A percentile compares a stretch with the other conserved stretches of the same genome.
Evolutionary conservation across 2,113 vertebrate genomes (phyloP).

Genomic region (Hippolais icterina): DNA sequence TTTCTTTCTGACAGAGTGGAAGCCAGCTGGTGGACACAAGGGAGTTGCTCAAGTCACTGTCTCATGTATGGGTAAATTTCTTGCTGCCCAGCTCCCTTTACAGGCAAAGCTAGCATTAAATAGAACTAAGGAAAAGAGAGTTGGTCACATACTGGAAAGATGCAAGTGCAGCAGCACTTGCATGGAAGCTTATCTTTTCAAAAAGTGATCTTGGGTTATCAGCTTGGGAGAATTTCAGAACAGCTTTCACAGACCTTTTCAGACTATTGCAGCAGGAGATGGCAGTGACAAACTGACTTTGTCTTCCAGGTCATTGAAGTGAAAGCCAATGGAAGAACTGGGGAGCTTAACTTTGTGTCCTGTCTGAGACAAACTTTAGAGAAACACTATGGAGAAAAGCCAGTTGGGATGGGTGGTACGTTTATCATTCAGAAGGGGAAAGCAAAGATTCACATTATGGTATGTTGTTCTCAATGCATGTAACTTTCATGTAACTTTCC

Average conservation of each 20-base stretch:
- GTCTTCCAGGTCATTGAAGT: slow-evolving; percentile 88
- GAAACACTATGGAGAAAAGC: slow-evolving; percentile 84
- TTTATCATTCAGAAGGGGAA: slow-evolving; percentile 93
- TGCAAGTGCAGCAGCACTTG: neutral
- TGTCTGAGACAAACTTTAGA: slow-evolving; percentile 87
- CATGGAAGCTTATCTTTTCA: neutral
- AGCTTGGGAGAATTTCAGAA: neutral
- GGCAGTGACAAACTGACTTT: neutral
- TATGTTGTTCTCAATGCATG: slow-evolving; percentile 43
- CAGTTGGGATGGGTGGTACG: slow-evolving; percentile 90
- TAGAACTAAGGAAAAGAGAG: neutral
- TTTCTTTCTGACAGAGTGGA: neutral
- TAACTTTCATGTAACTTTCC: neutral
- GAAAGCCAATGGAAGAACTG: slow-evolving; percentile 84
- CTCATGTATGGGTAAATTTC: neutral
- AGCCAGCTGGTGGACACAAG: neutral
- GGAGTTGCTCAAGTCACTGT: neutral
- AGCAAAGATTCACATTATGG: slow-evolving; percentile 95
- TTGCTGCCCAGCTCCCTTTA: neutral
- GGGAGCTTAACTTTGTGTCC: slow-evolving; percentile 87
- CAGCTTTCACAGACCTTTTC: neutral
- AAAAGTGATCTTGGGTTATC: neutral
- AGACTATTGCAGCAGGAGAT: neutral
- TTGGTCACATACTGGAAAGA: neutral
- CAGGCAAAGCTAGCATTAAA: neutral